A percentile compares a stretch with the other conserved stretches of the same genome.
These are phyloP conservation scores for Carduelis carduelis DNA, from an alignment of 2,797 vertebrate genomes.

Conservation along the genomic window DNA sequence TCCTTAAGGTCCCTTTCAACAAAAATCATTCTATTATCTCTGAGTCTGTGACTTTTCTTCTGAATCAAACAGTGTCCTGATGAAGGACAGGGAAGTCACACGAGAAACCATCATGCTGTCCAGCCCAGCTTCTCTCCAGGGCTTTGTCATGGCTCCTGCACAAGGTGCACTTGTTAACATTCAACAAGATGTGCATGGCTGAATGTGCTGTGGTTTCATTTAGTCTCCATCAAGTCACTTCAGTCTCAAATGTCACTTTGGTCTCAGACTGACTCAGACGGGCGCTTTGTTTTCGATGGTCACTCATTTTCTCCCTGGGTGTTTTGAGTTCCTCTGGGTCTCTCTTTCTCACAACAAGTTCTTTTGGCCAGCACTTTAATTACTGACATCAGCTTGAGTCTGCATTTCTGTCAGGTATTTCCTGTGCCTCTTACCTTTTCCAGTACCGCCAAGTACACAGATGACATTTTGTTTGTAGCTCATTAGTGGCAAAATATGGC, in stretches of 20 bases:
- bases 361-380: not conserved
- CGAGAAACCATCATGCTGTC: not conserved
- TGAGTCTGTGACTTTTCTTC: not conserved
- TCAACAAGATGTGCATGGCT: not conserved
- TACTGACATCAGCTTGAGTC: not conserved
- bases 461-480: not conserved
- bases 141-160: not conserved
- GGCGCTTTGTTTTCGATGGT: not conserved
- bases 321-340: not conserved
- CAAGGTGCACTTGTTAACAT: not conserved
- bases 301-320: not conserved
- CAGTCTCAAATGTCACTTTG: accelerated
- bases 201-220: accelerated
- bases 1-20: not conserved
- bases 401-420: not conserved
- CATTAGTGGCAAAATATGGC: not conserved
- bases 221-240: accelerated
- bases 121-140: not conserved
- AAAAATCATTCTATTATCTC: not conserved
- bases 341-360: not conserved
- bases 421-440: not conserved
- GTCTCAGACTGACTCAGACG: not conserved
- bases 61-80: not conserved
- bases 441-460: not conserved
- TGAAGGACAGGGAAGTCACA: not conserved